A percentile compares a stretch with the other conserved stretches of the same genome.
Evolutionary conservation across 1,140 invertebrate species (phyloP).

Genomic region (Hypothenemus hampei): DNA sequence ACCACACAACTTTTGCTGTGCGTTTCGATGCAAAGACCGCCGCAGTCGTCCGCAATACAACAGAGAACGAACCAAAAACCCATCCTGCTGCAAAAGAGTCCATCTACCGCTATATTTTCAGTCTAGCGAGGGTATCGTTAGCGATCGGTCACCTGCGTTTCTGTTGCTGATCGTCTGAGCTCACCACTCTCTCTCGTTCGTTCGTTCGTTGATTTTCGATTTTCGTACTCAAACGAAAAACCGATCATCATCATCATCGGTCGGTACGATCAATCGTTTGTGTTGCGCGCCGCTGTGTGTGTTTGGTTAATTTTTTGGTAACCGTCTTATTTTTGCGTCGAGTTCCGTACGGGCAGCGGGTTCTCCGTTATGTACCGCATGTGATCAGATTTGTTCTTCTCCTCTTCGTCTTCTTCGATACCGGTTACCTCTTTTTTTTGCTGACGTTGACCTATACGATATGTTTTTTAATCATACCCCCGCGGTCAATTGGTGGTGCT

Average conservation of each 20-base stretch:
- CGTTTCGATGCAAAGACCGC: constrained; percentile 9
- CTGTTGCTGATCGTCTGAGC: background rate
- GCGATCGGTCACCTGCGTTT: constrained; percentile 1
- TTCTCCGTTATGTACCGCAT: constrained; percentile 29
- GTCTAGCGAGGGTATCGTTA: constrained; percentile 13
- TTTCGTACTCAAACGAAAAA: constrained; percentile 7
- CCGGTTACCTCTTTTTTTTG: constrained; percentile 20
- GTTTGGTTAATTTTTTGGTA: constrained; percentile 13
- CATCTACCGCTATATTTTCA: constrained; percentile 28
- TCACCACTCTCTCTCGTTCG: too few relatives aligned
- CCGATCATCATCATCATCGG: constrained; percentile 11
- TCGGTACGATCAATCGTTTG: too few relatives aligned
- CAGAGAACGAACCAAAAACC: constrained; percentile 26
- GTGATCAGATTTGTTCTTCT: constrained; percentile 25
- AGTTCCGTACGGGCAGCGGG: too few relatives aligned
- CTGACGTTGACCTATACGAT: constrained; percentile 20
- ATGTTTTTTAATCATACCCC: background rate
- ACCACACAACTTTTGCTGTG: constrained; percentile 17
- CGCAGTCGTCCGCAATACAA: constrained; percentile 22
- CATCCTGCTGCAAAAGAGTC: constrained; percentile 20
- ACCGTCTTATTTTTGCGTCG: too few relatives aligned
- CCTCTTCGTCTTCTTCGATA: too few relatives aligned
- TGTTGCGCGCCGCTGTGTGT: too few relatives aligned
- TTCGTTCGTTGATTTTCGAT: too few relatives aligned
- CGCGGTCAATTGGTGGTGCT: background rate